These are phyloP conservation scores for Alouatta palliata DNA, from an alignment of 2,113 vertebrate species.

Conservation along the genomic window DNA sequence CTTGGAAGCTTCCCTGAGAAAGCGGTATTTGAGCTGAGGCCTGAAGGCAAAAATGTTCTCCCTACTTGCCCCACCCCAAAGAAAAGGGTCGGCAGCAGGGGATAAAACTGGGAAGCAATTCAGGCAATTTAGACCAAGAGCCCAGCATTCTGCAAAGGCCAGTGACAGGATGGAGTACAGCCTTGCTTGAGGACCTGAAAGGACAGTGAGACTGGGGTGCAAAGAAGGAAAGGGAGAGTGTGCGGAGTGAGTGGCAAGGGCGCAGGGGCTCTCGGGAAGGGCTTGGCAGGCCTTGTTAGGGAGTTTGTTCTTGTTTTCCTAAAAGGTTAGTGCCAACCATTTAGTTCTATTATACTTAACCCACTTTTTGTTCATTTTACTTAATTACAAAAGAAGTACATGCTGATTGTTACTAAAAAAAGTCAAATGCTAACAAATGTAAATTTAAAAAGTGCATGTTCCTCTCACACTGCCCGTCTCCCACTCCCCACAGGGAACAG, in stretches of 20 bases:
- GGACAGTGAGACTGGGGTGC: not conserved
- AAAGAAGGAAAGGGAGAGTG: not conserved
- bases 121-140: not conserved
- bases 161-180: rapidly evolving
- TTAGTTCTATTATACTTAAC: not conserved
- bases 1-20: not conserved
- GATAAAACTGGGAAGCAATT: not conserved
- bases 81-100: not conserved
- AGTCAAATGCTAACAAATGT: not conserved
- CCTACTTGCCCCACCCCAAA: no score
- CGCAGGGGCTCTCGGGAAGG: rapidly evolving
- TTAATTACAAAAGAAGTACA: not conserved
- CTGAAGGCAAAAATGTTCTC: not conserved
- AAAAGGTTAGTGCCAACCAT: not conserved
- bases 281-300: not conserved
- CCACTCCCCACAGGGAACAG: rapidly evolving
- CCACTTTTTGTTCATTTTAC: not conserved
- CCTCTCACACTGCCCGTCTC: not conserved
- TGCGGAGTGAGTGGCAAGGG: not conserved
- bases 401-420: not conserved
- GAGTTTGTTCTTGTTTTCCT: not conserved
- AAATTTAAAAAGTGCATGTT: not conserved
- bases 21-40: not conserved
- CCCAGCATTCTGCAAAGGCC: no score
- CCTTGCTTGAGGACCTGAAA: not conserved